These are phyloP conservation scores for Pristionchus japonicus DNA, from an alignment of 2,888 invertebrate genomes.

Conservation along the genomic window DNA sequence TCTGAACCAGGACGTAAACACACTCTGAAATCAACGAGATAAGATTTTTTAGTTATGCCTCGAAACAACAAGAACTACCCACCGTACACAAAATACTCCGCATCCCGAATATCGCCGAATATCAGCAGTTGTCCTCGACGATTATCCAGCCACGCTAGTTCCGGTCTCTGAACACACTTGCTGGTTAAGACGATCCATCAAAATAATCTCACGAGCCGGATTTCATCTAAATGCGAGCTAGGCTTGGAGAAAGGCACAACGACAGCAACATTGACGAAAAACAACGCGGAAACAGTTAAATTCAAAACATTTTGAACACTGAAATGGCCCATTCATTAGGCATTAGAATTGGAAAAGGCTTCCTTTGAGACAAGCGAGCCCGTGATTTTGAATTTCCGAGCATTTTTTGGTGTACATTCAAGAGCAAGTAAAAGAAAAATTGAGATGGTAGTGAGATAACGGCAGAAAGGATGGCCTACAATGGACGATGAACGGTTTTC, in stretches of 20 bases:
- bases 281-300: neutral
- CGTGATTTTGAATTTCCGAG: neutral
- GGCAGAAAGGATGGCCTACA: neutral
- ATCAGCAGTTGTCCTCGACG: neutral
- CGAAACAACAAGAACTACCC: neutral
- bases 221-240: neutral
- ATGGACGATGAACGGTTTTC: no score
- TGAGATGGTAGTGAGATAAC: neutral
- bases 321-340: no score
- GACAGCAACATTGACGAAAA: neutral
- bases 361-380: neutral
- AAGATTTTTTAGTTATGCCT: no score
- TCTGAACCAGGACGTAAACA: neutral
- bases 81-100: neutral
- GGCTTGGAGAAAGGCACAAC: neutral
- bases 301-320: no score
- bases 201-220: neutral
- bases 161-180: neutral
- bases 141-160: neutral
- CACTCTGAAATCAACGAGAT: no score
- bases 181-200: no score
- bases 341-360: neutral
- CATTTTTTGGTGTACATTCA: neutral
- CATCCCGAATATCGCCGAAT: neutral
- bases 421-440: neutral